Evolutionary conservation across 2,113 vertebrate species (phyloP).

Genomic region (Bungarus multicinctus): DNA sequence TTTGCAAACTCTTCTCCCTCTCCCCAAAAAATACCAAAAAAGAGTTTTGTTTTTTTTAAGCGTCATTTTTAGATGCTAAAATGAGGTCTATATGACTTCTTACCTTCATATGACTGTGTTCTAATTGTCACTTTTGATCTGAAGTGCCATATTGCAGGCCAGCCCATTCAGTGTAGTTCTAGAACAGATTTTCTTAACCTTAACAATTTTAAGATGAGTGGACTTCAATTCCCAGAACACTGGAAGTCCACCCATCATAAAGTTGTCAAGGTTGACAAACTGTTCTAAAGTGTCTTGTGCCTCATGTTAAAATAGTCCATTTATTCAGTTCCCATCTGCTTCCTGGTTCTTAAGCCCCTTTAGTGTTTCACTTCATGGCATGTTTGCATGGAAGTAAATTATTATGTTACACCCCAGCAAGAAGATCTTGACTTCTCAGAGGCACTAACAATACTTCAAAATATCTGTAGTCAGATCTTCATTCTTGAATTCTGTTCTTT

Average conservation of each 20-base stretch:
- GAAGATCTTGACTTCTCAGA: background rate
- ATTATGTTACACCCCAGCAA: background rate
- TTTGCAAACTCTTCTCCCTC: background rate
- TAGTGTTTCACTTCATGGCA: background rate
- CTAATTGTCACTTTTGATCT: background rate
- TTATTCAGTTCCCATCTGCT: background rate
- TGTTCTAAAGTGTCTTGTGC: background rate
- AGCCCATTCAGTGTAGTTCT: background rate
- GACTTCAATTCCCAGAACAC: too few relatives aligned
- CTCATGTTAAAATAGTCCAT: background rate
- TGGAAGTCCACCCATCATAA: too few relatives aligned
- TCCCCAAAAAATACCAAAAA: background rate
- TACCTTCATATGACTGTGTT: background rate
- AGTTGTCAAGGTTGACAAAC: background rate
- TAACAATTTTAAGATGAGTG: background rate
- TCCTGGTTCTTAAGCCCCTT: background rate
- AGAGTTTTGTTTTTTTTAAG: too few relatives aligned
- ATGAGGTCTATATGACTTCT: background rate
- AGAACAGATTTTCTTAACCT: background rate
- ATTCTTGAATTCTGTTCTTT: background rate
- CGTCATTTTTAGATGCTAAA: background rate
- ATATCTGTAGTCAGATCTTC: background rate
- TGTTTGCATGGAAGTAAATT: background rate
- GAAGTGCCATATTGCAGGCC: background rate
- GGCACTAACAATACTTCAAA: background rate